Conservation (phyloP, 1,140 invertebrate genomes). For the Drosophila neocordata region DNA sequence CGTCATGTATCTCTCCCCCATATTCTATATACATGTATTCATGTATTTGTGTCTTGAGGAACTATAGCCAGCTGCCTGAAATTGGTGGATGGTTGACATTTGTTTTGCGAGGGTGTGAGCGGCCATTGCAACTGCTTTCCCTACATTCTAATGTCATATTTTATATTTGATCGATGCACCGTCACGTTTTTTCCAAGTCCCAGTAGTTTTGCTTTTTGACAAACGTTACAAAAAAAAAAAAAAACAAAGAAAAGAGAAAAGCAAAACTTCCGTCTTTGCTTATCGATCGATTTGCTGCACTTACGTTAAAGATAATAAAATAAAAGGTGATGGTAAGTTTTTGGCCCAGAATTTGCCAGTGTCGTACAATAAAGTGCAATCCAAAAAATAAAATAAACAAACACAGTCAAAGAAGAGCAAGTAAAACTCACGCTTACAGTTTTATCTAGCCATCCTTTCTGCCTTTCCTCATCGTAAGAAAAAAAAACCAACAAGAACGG, state of each 20-base stretch:
- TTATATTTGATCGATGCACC: conserved; percentile 29
- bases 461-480: conserved; percentile 15
- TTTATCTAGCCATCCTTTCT: conserved; percentile 2
- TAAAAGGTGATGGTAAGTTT: conserved; percentile 1
- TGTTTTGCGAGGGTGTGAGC: conserved; percentile 23
- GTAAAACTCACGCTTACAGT: conserved; percentile 35
- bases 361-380: conserved; percentile 33
- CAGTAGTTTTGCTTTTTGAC: conserved; percentile 1
- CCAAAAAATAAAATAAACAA: conserved; percentile 27
- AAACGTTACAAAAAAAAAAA: neutral
- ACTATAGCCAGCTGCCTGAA: conserved; percentile 33
- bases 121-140: conserved; percentile 30
- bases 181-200: conserved; percentile 23
- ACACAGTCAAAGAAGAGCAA: neutral
- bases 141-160: neutral
- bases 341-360: conserved; percentile 43
- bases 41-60: conserved; percentile 29
- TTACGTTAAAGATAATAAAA: conserved; percentile 4
- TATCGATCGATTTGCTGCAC: conserved; percentile 41
- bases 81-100: conserved; percentile 48
- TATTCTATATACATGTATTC: neutral
- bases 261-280: conserved; percentile 32
- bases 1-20: conserved; percentile 2
- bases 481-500: conserved; percentile 15
- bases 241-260: neutral